Conservation (phyloP, 2,113 vertebrate genomes). For the Stigmatopora nigra region DNA sequence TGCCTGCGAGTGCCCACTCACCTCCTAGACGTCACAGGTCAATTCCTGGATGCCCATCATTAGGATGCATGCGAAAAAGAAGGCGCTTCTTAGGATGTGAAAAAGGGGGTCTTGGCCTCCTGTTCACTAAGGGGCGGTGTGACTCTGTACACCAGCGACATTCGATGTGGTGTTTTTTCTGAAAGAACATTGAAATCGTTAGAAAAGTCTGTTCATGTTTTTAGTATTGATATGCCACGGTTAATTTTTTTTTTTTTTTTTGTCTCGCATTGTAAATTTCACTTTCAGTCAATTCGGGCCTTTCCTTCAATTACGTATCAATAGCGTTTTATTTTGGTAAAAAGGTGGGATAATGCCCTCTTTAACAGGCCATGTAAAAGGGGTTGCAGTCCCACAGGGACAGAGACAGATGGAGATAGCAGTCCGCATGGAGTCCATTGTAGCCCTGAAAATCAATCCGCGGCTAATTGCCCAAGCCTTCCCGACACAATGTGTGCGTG, state of each 20-base stretch:
- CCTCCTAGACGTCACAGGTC: constrained; percentile 1
- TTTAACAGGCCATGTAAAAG: not conserved
- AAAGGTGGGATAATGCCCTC: not conserved
- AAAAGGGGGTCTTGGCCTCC: not conserved
- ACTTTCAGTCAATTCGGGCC: too few relatives aligned
- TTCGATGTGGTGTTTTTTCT: too few relatives aligned
- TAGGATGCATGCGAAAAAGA: not conserved
- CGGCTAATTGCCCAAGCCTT: constrained; percentile 67
- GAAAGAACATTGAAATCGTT: too few relatives aligned
- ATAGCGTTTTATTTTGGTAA: not conserved
- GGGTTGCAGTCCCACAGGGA: constrained; percentile 45
- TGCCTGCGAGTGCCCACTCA: constrained; percentile 2
- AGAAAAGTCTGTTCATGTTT: too few relatives aligned
- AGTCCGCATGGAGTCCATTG: constrained; percentile 52
- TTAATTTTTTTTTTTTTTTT: too few relatives aligned
- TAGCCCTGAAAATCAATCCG: constrained; percentile 70
- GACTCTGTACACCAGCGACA: not conserved
- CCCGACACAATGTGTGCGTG: constrained; percentile 66
- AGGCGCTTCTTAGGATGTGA: not conserved
- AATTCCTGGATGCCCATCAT: not conserved
- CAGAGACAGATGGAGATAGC: constrained; percentile 68
- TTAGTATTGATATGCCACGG: too few relatives aligned
- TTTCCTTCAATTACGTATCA: not conserved
- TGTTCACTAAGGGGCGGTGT: not conserved
- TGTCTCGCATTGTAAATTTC: too few relatives aligned